A percentile compares a stretch with the other conserved stretches of the same genome.
phyloP scores from a whole-genome alignment of 1,140 invertebrate species.

The Pinna nobilis region DNA sequence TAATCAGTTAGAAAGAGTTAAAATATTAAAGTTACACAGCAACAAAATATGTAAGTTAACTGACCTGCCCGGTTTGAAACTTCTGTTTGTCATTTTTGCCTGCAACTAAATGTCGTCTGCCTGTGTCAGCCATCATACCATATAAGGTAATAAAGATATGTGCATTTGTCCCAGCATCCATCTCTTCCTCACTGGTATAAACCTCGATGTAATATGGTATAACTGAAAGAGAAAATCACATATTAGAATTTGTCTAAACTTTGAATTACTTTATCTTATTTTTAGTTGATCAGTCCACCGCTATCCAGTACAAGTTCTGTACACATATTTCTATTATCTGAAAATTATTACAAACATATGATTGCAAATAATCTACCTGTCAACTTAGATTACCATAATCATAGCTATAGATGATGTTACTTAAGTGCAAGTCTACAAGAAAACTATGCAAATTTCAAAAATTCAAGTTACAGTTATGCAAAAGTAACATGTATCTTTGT shows the following conservation, averaged over 20 bases:
- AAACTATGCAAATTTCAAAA: no score
- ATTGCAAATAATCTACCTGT: not conserved
- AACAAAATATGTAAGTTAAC: slow-evolving; percentile 35
- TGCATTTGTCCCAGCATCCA: slow-evolving; percentile 70
- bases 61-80: slow-evolving; percentile 57
- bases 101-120: slow-evolving; percentile 40
- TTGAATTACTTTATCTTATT: no score
- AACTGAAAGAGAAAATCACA: slow-evolving; percentile 51
- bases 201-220: slow-evolving; percentile 69
- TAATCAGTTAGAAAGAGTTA: no score
- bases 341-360: not conserved
- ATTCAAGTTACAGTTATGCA: no score
- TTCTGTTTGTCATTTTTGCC: slow-evolving; percentile 33
- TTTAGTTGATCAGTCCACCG: no score
- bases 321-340: not conserved
- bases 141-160: slow-evolving; percentile 70
- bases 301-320: no score
- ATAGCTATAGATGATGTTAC: no score
- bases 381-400: not conserved
- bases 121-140: slow-evolving; percentile 72
- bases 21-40: slow-evolving; percentile 5
- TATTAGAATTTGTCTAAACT: no score
- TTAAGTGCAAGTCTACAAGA: no score
- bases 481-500: no score
- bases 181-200: slow-evolving; percentile 69